phyloP scores from a whole-genome alignment of 2,888 invertebrate genomes.

The Nymphalis urticae region DNA sequence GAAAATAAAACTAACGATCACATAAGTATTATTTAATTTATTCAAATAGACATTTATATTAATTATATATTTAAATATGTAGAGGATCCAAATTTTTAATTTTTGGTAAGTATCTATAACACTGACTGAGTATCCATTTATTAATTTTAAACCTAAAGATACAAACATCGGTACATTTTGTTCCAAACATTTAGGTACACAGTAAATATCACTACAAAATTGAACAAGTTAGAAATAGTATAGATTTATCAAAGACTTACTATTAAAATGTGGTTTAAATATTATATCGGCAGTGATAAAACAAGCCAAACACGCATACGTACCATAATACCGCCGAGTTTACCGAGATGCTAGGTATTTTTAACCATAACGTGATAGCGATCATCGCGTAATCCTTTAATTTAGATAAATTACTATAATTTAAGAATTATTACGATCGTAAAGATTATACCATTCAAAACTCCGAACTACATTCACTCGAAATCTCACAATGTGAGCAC shows the following conservation, averaged over 20 bases:
- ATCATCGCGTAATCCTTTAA: slow-evolving; percentile 29
- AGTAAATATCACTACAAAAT: slow-evolving; percentile 80
- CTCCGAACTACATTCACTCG: slow-evolving; percentile 66
- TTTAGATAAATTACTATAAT: slow-evolving; percentile 56
- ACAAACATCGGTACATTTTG: slow-evolving; percentile 72
- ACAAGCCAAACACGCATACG: slow-evolving; percentile 64
- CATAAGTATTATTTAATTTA: slow-evolving; percentile 73
- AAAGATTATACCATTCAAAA: slow-evolving; percentile 61
- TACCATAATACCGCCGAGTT: slow-evolving; percentile 29
- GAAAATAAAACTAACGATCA: slow-evolving; percentile 68
- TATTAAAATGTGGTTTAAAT: slow-evolving; percentile 64
- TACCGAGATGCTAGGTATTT: slow-evolving; percentile 34
- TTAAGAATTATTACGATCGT: slow-evolving; percentile 55
- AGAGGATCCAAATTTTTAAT: slow-evolving; percentile 74
- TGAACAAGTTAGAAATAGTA: slow-evolving; percentile 81
- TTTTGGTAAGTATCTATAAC: slow-evolving; percentile 77
- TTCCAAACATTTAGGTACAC: slow-evolving; percentile 77
- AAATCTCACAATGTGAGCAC: slow-evolving; percentile 69
- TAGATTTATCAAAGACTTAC: slow-evolving; percentile 78
- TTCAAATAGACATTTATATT: slow-evolving; percentile 81
- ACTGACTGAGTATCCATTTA: slow-evolving; percentile 74
- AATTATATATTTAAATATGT: slow-evolving; percentile 65
- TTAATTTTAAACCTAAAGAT: slow-evolving; percentile 65
- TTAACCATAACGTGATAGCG: slow-evolving; percentile 12
- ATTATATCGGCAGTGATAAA: slow-evolving; percentile 75